These are phyloP conservation scores for Buteo buteo DNA, from an alignment of 2,113 vertebrate genomes.

Conservation along the genomic window DNA sequence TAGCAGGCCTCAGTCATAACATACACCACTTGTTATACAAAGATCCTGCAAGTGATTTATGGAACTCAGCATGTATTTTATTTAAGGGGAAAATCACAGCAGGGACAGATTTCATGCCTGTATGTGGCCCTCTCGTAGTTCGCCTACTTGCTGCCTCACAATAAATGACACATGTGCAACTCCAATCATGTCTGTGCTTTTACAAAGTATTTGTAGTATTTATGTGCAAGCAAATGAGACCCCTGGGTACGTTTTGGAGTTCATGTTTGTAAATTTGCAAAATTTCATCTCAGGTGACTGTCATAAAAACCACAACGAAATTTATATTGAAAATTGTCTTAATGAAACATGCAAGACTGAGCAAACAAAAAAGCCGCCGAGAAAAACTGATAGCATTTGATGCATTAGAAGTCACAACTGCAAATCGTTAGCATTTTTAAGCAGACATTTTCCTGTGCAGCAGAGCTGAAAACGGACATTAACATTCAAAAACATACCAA, in stretches of 20 bases:
- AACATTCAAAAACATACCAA: not conserved
- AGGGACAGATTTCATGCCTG: constrained; percentile 23
- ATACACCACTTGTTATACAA: not conserved
- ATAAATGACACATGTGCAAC: constrained; percentile 8
- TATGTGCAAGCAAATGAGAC: not conserved
- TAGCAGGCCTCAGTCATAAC: not conserved
- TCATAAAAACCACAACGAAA: not conserved
- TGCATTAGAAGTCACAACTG: not conserved
- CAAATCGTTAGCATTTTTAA: not conserved
- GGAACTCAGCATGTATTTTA: not conserved
- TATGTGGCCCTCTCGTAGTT: not conserved
- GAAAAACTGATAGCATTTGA: not conserved
- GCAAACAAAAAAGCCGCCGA: not conserved
- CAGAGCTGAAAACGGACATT: not conserved
- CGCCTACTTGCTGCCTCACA: not conserved
- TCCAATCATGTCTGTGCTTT: constrained; percentile 1
- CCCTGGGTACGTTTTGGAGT: not conserved
- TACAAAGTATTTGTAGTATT: constrained; percentile 5
- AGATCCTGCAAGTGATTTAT: constrained; percentile 13
- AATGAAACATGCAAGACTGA: not conserved
- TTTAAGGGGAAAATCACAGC: constrained; percentile 32
- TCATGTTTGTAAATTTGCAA: not conserved
- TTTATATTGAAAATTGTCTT: not conserved
- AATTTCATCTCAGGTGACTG: not conserved
- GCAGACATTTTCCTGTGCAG: not conserved